Evolutionary conservation across 2,113 vertebrate genomes (phyloP), one percentile per base, ranked within the genome.

Genomic region (Aldabrachelys gigantea): DNA sequence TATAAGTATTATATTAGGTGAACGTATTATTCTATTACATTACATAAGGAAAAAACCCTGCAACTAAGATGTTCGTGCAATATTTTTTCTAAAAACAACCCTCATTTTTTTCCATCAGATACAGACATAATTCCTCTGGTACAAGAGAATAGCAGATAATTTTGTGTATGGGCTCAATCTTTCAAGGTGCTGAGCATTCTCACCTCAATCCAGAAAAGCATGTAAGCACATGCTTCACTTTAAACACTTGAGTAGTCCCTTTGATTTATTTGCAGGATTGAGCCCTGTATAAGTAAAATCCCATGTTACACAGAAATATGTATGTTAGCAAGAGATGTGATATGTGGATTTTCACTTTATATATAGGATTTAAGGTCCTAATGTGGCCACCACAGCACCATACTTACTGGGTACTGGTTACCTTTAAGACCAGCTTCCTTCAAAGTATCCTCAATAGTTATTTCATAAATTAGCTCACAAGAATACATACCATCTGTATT

Each of bases 1-100:
- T 96, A 53, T 87, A 92, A 80, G 84, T 95, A 75, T 82, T 94
- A 53, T 8, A 56, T 86, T 90, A 88, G 89, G 79, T 87, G 91
- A 96, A 92, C 93, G 90, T 85, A 84, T 94, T 91, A 93, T 80
- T 24, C 75, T 94, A 75, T 87, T 94, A 84, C 89, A 84, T 94
- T 92, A 80, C 25, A 1, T 90, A 49, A 65, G 12, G 54, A 16
- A 38, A 59, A 27, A 27, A 72, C 0, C 0, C 57, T 56, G 50
- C 62, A 79, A 78, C 8, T 52, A 90, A 82, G 91, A 88, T 50
- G 87, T 89, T 7, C 0, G 29, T 29, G 72, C 9, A 35, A 44
- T 50, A 54, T 5, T 29, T 50, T 41, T 4, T 31, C 75, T 31
- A 1, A 80, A 59, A 57, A 6, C 82, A 14, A 38, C 35, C 72